Conservation (phyloP, 2,888 invertebrate genomes). For the Aspidapion aeneum region DNA sequence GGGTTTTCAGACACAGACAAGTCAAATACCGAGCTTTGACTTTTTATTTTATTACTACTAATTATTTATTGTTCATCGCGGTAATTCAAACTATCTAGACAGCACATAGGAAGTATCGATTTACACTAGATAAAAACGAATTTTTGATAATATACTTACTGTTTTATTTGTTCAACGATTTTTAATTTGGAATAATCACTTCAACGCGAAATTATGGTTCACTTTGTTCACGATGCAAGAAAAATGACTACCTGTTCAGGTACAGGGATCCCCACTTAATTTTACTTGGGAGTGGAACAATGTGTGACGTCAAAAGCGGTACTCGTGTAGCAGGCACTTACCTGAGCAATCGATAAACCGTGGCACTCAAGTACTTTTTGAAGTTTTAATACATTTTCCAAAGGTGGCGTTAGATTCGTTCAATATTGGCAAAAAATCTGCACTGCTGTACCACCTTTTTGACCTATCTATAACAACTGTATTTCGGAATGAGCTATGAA, state of each 20-base stretch:
- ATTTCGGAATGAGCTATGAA: no score
- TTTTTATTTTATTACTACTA: neutral
- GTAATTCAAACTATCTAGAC: neutral
- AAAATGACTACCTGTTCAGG: constrained; percentile 13
- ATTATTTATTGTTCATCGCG: neutral
- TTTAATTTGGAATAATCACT: neutral
- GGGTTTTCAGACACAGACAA: neutral
- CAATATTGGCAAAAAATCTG: no score
- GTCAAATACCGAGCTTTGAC: neutral
- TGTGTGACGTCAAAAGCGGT: neutral
- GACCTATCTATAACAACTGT: no score
- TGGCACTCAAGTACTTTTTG: no score
- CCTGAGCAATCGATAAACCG: neutral
- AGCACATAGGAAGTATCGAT: neutral
- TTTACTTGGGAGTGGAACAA: neutral
- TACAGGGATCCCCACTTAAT: constrained; percentile 5
- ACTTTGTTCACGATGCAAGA: neutral
- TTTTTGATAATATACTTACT: neutral
- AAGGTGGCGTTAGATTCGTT: no score
- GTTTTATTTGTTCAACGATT: neutral
- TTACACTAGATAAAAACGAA: neutral
- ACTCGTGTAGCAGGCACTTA: neutral
- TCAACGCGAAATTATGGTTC: neutral
- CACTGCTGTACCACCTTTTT: no score
- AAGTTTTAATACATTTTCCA: no score